Evolutionary conservation across 2,797 vertebrate genomes (phyloP).

Genomic region (Eulemur coronatus): DNA sequence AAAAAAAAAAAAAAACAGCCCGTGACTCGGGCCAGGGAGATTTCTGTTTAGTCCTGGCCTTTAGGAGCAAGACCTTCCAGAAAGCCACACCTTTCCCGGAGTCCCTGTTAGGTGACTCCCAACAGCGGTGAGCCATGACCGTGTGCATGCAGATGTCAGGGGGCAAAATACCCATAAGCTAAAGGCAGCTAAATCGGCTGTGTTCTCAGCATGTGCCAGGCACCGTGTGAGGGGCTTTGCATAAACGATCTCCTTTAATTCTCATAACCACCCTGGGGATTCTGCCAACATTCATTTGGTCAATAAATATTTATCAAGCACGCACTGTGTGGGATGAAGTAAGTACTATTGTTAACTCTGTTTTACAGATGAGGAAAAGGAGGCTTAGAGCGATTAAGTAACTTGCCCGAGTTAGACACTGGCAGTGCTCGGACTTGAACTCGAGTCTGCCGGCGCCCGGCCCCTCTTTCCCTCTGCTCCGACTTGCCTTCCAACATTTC

Average conservation of each 20-base stretch:
- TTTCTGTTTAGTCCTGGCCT: not conserved
- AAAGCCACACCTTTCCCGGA: not conserved
- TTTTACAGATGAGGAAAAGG: conserved; percentile 34
- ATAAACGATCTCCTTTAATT: not conserved
- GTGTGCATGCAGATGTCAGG: not conserved
- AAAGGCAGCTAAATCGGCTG: not conserved
- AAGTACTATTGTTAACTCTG: conserved; percentile 55
- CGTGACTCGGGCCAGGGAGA: not conserved
- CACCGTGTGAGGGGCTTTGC: not conserved
- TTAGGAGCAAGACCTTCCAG: not conserved
- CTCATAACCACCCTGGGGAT: not conserved
- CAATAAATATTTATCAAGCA: not conserved
- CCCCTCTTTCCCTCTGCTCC: not conserved
- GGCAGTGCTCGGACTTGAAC: not conserved
- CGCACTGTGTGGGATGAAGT: not conserved
- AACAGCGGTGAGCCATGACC: no score
- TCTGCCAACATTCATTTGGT: not conserved
- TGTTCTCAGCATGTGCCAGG: not conserved
- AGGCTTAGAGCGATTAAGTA: not conserved
- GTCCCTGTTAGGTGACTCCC: not conserved
- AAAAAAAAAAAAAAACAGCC: not conserved
- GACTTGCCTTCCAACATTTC: not conserved
- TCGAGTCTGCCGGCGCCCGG: not conserved
- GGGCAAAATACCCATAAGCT: not conserved
- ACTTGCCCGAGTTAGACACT: not conserved